Percentiles rank a stretch among this genome's conserved stretches.
Evolutionary conservation across 2,888 invertebrate genomes (phyloP).

Genomic region (Cerastis leucographa): DNA sequence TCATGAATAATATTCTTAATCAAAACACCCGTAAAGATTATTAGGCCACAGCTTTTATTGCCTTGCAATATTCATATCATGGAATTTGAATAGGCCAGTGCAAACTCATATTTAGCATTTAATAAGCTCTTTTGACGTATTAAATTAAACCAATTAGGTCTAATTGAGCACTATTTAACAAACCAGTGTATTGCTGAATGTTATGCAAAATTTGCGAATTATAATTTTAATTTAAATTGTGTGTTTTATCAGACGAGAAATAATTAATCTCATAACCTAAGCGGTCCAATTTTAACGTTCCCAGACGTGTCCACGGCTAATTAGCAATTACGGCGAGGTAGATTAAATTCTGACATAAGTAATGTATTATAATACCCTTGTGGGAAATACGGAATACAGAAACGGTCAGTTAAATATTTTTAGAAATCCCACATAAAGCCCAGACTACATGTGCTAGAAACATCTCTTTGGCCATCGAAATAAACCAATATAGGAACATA

Average conservation of each 20-base stretch:
- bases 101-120: conserved; percentile 5
- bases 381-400: conserved; percentile 35
- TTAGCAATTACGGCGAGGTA: conserved; percentile 54
- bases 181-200: background rate
- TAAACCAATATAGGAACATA: conserved; percentile 22
- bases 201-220: background rate
- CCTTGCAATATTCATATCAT: conserved; percentile 5
- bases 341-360: conserved; percentile 55
- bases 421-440: conserved; percentile 21
- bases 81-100: background rate
- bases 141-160: conserved; percentile 8
- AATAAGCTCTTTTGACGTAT: background rate
- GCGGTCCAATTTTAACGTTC: conserved; percentile 35
- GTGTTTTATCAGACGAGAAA: conserved; percentile 1
- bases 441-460: conserved; percentile 18
- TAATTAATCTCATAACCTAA: conserved; percentile 42
- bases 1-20: conserved; percentile 35
- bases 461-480: conserved; percentile 21
- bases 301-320: conserved; percentile 43
- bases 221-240: conserved; percentile 6
- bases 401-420: conserved; percentile 21
- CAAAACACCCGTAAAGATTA: conserved; percentile 26
- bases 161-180: background rate
- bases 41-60: conserved; percentile 29
- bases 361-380: conserved; percentile 43